Evolutionary conservation across 64 coral and sea anemone genomes (phyloP), one percentile per base, ranked within the genome.

Genomic region (Montipora foliosa): DNA sequence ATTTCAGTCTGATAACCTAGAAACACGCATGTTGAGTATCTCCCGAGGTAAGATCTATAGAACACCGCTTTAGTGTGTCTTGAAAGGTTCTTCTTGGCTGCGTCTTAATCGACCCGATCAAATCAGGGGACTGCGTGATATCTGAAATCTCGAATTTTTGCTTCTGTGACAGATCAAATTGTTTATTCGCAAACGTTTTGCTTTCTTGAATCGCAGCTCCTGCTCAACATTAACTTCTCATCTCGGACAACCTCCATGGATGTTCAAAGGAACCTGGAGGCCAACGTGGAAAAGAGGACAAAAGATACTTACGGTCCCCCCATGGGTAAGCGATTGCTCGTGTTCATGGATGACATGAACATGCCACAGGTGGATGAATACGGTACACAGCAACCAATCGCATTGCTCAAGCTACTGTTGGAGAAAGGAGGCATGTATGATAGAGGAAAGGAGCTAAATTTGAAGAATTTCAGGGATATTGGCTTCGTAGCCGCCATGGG

Each of bases 261-360:
- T 47, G 98, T 99, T 21, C 98, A 99, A 68, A 90, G 95, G 10
- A 99, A 99, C 75, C 89, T 99, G 5, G 98, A 99, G 29, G 98
- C 98, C 2, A 99, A 99, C 74, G 98, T 99, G 17, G 98, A 99
- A 49, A 99, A 99, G 58, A 93, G 98, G 58, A 99, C 98, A 15
- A 99, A 99, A 87, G 98, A 99, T 49, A 99, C 98, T 5, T 99
- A 99, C 88, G 98, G 98, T 44, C 98, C 98, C 37, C 98, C 98
- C 60, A 99, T 99, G 98, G 98, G 98, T 3, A 99, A 99, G 67
- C 77, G 98, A 87, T 74, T 99, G 47, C 66, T 99, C 4, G 98
- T 99, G 45, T 99, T 99, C 79, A 94, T 99, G 98, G 98, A 99
- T 80, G 98, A 99, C 52, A 99, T 99, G 98, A 99, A 99, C 67